Evolutionary conservation across 1,140 invertebrate species (phyloP).

Genomic region (Caenorhabditis latens): DNA sequence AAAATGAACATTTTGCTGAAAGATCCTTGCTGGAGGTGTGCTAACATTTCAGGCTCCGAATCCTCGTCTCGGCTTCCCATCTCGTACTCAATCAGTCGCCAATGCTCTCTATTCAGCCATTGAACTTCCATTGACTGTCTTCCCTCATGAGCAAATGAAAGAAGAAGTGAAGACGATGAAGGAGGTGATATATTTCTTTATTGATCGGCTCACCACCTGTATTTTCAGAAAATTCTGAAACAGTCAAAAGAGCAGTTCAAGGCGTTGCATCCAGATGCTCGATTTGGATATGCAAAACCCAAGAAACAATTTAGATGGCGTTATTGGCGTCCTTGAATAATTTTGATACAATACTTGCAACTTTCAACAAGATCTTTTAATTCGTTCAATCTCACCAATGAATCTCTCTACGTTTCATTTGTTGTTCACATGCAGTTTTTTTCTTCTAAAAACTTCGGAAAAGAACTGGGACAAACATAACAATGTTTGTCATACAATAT

Average conservation of each 20-base stretch:
- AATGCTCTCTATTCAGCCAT: slow-evolving; percentile 41
- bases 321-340: no score
- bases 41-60: not conserved
- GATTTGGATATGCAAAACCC: not conserved
- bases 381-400: no score
- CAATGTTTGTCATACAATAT: not conserved
- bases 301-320: not conserved
- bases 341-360: no score
- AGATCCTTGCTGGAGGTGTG: not conserved
- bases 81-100: not conserved
- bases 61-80: slow-evolving; percentile 24
- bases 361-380: not conserved
- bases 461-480: not conserved
- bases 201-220: not conserved
- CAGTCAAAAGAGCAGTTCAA: not conserved
- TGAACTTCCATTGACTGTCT: not conserved
- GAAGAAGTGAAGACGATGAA: slow-evolving; percentile 14
- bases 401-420: no score
- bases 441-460: no score
- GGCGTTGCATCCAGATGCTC: not conserved
- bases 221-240: not conserved
- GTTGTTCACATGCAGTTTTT: no score
- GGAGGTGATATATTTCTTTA: not conserved
- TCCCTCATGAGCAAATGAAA: not conserved
- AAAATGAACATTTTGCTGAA: not conserved